Evolutionary conservation across 2,797 vertebrate species (phyloP), one percentile per base, ranked within the genome.

Genomic region (Dromococcyx pavoninus): DNA sequence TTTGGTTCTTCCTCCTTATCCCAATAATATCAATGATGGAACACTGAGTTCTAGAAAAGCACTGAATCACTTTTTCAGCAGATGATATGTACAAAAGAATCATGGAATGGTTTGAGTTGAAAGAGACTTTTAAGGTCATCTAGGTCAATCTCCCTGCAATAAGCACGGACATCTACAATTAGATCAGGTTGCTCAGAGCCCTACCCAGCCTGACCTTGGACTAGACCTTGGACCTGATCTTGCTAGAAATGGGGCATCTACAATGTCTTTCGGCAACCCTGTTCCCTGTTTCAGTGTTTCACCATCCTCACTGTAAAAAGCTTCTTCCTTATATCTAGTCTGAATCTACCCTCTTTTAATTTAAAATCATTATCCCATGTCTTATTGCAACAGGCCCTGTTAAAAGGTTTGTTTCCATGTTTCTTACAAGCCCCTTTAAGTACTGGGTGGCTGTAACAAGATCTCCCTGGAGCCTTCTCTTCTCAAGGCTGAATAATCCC

Each of bases 351-450:
- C 35, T 70, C 37, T 15, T 61, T 43, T 10, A 43, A 10, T 30
- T 61, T 43, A 61, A 70, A 69, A 35, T 4, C 21, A 43, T 70
- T 81, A 10, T 8, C 10, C 32, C 46, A 25, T 14, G 9, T 43
- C n/a, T 22, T 72, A 10, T 22, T 0, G 1, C 23, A 9, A 46
- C 27, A 54, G 4, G 4, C 39, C 12, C 4, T 44, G 5, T 5
- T 65, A 62, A 51, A 51, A 41, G 43, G 14, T 18, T 13, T 23
- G 5, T 44, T 27, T 19, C 16, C 16, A 16, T 37, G 43, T 67
- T 44, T 57, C 33, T 22, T 39, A 32, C 17, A 48, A 23, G 19
- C 8, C 16, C 16, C 16, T 65, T 77, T 18, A 30, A 16, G 33
- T 37, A 79, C 3, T 32, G 17, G 25, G 22, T 13, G 22, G 17